Base-by-base conservation (phyloP, 2,888 invertebrate genomes). In the Halictus ligatus region DNA sequence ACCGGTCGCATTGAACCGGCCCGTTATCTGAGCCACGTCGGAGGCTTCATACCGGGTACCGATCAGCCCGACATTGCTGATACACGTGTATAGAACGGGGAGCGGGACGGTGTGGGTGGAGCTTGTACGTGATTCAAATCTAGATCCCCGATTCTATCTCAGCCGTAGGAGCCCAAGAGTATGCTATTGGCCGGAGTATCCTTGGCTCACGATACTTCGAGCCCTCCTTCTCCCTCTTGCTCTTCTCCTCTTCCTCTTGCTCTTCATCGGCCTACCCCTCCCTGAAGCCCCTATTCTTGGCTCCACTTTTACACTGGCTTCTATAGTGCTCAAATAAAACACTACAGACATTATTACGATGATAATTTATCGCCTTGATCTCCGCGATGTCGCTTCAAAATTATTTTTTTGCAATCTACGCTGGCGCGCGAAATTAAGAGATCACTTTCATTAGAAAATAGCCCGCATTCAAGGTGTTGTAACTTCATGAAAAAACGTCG, bases 61-160 rank as follows among this genome's bases (percentile, higher is more conserved):
- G 83, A 87, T 83, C 85, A 80, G 77, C 67, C 64, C 76, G 83
- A 78, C 75, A 46, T 78, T 8, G 64, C 80, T 81, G 76, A 67
- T 81, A 83, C 78, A 79, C 84, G 64, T 84, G 84, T 77, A 60
- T 80, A 77, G 50, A 67, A n/a, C 43, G 75, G 72, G 74, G 81
- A 78, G 35, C 76, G 64, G 80, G 73, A 69, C 21, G 21, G 67
- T 67, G 35, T 67, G 67, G 67, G 67, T 67, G 86, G 78, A 64
- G 75, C 81, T 89, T 89, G 91, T 94, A 94, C 94, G 94, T 94
- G 94, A 94, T 94, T 94, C 92, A 94, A 94, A 94, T 94, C 94
- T 94, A 94, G 94, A 94, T 94, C 90, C 88, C 90, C 88, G 94
- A 94, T 92, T 91, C 83, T 89, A 93, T 93, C 92, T 90, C 85